Evolutionary conservation across 2,888 invertebrate species (phyloP), one percentile per base, ranked within the genome.

Genomic region (Buathra laborator): DNA sequence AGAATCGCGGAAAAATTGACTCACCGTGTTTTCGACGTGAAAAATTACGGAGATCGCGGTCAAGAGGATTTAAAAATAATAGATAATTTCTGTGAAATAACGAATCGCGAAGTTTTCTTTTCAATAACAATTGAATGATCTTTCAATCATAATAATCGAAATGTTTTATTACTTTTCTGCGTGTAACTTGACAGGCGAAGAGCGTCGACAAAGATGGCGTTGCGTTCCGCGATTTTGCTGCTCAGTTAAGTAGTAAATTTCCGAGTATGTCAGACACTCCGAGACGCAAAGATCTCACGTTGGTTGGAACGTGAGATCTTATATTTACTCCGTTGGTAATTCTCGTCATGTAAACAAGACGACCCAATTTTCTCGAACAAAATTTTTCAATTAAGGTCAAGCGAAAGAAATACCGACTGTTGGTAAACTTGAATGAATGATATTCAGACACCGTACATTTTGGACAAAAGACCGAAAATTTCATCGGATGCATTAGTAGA

Each of bases 81-180:
- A 37, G 24, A 7, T 48, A n/a, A 7, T 12, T 48, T n/a, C 12
- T n/a, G 3, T 4, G 9, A 48, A 48, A 9, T 46, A 48, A 32
- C n/a, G 14, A 14, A 7, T 32, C n/a, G n/a, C 6, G 6, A n/a
- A 32, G 6, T 32, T 62, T 32, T 59, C 24, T 29, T 32, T 62
- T 29, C 3, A 56, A 5, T 62, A n/a, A 29, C 19, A 19, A 56
- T 19, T 19, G 24, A 32, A 62, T 7, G 62, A 62, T 62, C 29
- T 62, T 62, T 62, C 62, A n/a, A 62, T 62, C 29, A 56, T 56
- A 56, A 62, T n/a, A 62, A 62, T 62, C n/a, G 14, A 59, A 14
- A 62, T n/a, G n/a, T 3, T 7, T 32, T 46, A 32, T 68, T 37
- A 53, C 51, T 7, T 62, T 7, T 14, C 14, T 32, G 29, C 32